Conservation (phyloP, 1,140 invertebrate genomes). For the Drosophila bocki region DNA sequence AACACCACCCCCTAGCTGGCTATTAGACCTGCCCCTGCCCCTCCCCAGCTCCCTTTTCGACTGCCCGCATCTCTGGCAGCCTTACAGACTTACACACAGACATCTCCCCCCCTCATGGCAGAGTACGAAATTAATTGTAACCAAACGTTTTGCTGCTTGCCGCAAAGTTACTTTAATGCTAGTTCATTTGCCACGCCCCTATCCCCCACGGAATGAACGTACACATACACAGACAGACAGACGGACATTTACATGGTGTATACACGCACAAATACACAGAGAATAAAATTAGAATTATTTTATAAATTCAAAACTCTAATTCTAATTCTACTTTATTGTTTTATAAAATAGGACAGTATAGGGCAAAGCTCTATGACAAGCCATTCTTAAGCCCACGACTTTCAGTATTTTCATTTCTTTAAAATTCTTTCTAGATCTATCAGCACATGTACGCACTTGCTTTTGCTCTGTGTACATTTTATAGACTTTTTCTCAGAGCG, state of each 20-base stretch:
- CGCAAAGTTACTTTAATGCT: constrained; percentile 70
- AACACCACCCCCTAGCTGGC: constrained; percentile 16
- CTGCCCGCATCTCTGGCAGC: constrained; percentile 10
- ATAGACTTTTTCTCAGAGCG: too few species aligned
- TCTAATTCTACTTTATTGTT: too few species aligned
- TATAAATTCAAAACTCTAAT: too few species aligned
- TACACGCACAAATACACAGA: constrained; percentile 29
- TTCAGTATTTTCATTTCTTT: too few species aligned
- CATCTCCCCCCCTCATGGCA: constrained; percentile 1
- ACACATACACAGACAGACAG: constrained; percentile 9
- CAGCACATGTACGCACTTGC: too few species aligned
- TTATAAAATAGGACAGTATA: too few species aligned
- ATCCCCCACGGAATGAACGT: constrained; percentile 22
- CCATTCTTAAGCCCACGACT: too few species aligned
- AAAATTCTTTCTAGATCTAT: too few species aligned
- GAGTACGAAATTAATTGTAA: constrained; percentile 75
- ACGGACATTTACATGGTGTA: constrained; percentile 14
- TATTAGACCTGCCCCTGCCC: neutral
- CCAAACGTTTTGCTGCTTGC: constrained; percentile 75
- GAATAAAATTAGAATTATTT: neutral
- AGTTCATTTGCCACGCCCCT: constrained; percentile 75
- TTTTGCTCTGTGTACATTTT: too few species aligned
- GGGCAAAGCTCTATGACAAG: too few species aligned
- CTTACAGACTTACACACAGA: neutral
- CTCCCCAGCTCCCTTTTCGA: too few species aligned